These are phyloP conservation scores for Penaeus vannamei DNA, from an alignment of 1,140 invertebrate species.

Conservation along the genomic window DNA sequence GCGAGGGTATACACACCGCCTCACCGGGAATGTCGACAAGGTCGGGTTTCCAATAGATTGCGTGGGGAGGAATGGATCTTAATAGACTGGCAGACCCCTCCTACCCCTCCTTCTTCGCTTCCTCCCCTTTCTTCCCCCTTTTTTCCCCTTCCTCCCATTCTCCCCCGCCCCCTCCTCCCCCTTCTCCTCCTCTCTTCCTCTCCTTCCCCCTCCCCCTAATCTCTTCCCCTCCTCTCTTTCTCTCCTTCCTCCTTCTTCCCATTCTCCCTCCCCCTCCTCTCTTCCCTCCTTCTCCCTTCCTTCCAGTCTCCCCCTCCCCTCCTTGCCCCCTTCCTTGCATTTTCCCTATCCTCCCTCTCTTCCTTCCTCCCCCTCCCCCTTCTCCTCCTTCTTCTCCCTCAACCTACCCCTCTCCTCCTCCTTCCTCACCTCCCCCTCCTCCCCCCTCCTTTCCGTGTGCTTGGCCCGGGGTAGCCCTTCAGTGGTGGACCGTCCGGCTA, in stretches of 20 bases:
- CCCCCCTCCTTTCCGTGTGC: neutral
- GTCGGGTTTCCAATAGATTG: no score
- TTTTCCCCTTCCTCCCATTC: neutral
- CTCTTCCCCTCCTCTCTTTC: neutral
- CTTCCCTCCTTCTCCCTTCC: neutral
- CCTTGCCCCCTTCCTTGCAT: neutral
- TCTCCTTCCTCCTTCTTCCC: neutral
- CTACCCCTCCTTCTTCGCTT: neutral
- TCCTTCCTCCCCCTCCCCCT: neutral
- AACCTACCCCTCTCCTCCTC: neutral
- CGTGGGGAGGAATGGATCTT: no score
- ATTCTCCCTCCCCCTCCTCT: neutral
- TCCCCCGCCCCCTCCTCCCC: neutral
- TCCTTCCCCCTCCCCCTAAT: neutral
- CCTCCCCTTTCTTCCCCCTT: neutral
- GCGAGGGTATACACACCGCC: no score
- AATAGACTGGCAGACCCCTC: neutral
- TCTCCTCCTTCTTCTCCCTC: neutral
- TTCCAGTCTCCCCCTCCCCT: neutral
- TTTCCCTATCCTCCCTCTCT: neutral
- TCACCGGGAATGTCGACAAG: no score
- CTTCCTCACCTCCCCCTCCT: neutral
- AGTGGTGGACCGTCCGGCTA: neutral
- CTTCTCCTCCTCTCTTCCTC: neutral
- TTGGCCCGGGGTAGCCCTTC: no score